Base-by-base conservation (phyloP, 2,113 vertebrate species). In the Nibea albiflora region DNA sequence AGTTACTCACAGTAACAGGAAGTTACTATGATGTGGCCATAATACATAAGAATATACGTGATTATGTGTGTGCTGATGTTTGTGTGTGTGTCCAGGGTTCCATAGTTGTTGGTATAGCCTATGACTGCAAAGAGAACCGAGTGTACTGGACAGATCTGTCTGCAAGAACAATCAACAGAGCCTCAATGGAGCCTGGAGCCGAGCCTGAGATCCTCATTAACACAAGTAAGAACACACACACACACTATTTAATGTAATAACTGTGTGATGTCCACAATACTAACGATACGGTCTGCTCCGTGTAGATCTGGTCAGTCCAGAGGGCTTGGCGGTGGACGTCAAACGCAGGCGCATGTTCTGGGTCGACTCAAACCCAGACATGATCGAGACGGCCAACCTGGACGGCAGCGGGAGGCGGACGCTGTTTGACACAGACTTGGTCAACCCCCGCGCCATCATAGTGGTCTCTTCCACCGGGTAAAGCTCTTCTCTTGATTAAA, bases 141-240 rank as follows among this genome's bases (percentile, higher is more conserved):
- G 95, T 99, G 20, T 99, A 99, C 50, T 99, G 98, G 98, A 99
- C 98, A 0, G 98, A 99, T 10, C 94, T 99, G 46, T 97, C 97
- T 0, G 97, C 96, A 0, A 91, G 97, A 66, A 97, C 95, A 12
- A 98, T 99, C 81, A 99, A 92, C 91, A 94, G 97, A 47, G 96
- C 95, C 0, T 91, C 95, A 0, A 71, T 99, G 90, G 94, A 94
- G 8, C 76, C 94, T 0, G 97, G 97, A 9, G 93, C 97, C 0
- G 98, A 99, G 88, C 97, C 97, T 0, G 97, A 99, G 94, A 95
- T 94, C 0, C 50, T 99, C 35, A 89, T 99, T 26, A 96, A 66
- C 88, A 95, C 97, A 73, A 97, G 98, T 99, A 81, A 63, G 75
- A 52, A n/a, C 47, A 7, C 67, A 39, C 66, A 31, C 24, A 2